Base-by-base conservation (phyloP, 2,797 vertebrate species). In the Danio aesculapii region DNA sequence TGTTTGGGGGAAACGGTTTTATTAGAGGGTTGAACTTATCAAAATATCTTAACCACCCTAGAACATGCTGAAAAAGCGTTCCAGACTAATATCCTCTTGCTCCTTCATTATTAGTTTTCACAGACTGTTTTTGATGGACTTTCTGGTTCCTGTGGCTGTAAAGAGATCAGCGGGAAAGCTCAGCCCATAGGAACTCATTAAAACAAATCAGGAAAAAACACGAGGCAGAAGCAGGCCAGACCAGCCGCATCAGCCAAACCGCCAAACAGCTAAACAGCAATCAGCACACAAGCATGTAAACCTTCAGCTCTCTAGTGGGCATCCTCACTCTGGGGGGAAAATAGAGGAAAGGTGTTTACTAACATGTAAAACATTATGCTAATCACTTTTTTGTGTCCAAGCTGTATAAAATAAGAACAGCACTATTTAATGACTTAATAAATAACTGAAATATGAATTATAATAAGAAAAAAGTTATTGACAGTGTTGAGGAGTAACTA, bases 111-210 rank as follows among this genome's bases (percentile, higher is more conserved):
- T 62, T 81, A 85, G 9, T 86, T 89, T 91, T 89, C 88, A 86
- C 81, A 81, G 84, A 88, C 86, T 84, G 62, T 81, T 82, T 73
- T 85, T 83, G 88, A 87, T 86, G 55, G 70, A 84, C 80, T 83
- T 79, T 75, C 19, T 68, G 46, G 19, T 87, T 91, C 86, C 85
- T 73, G 80, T 83, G 85, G 85, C 88, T 85, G 87, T 92, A 88
- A 89, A 91, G 77, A 63, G 67, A 89, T 84, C 87, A 87, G 85
- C 84, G 74, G 84, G 86, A 88, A 84, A 64, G 76, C 83, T 62
- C 73, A 84, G 84, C 85, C 88, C 91, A 92, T 90, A 89, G 86
- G 86, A 91, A 88, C 88, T 90, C 92, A 92, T 92, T 91, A 92
- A 91, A 93, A 83, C 84, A 89, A 91, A 91, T 92, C 89, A 88